Evolutionary conservation across 64 coral and sea anemone genomes (phyloP).

Genomic region (Anthopleura sola): DNA sequence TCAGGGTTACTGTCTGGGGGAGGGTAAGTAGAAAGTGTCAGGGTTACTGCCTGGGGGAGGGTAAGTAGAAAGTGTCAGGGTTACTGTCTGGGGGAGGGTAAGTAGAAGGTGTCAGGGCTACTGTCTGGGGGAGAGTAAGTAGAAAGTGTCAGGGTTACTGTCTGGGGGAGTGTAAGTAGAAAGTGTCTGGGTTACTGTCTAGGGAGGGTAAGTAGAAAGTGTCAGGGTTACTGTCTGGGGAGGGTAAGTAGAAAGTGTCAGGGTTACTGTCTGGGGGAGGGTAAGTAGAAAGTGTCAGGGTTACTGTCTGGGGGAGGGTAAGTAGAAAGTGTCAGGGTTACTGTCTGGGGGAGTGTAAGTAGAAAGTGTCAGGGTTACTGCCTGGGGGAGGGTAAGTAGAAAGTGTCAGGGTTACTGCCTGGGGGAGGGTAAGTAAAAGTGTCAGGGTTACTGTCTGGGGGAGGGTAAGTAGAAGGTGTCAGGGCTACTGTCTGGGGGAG

Average conservation of each 20-base stretch:
- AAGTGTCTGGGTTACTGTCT: conserved; percentile 44
- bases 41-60: conserved; percentile 33
- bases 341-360: not conserved
- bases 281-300: no score
- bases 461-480: not conserved
- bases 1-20: not conserved
- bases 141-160: not conserved
- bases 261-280: not conserved
- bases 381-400: not conserved
- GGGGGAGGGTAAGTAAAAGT: conserved; percentile 28
- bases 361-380: conserved; percentile 46
- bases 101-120: not conserved
- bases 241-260: no score
- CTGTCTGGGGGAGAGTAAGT: not conserved
- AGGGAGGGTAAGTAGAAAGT: not conserved
- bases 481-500: conserved; percentile 38
- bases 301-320: no score
- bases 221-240: not conserved
- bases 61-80: conserved; percentile 52
- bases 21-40: conserved; percentile 43
- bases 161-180: not conserved
- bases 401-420: conserved; percentile 33
- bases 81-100: conserved; percentile 27
- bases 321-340: no score
- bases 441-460: not conserved